Evolutionary conservation across 1,140 invertebrate species (phyloP).

Genomic region (Drosophila fuyamai): DNA sequence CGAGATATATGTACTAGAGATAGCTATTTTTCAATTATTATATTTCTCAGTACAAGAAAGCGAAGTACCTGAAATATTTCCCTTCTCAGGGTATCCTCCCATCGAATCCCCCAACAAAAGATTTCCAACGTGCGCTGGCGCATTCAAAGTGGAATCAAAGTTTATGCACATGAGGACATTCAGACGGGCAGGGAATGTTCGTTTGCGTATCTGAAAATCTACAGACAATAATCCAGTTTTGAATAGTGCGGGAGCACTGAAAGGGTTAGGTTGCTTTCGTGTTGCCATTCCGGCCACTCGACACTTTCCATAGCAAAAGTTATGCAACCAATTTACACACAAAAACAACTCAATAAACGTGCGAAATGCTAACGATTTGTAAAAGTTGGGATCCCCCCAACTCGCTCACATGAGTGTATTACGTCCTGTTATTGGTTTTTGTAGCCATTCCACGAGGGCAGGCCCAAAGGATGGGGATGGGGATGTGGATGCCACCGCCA

Average conservation of each 20-base stretch:
- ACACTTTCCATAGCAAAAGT: conserved; percentile 74
- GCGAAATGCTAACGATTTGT: conserved; percentile 82
- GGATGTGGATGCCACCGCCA: conserved; percentile 7
- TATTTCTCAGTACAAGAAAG: no score
- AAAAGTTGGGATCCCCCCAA: conserved; percentile 61
- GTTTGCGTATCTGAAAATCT: conserved; percentile 65
- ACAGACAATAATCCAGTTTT: conserved; percentile 80
- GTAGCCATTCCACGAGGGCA: conserved; percentile 42
- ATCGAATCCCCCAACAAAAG: neutral
- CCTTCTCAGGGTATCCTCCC: neutral
- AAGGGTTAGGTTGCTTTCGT: conserved; percentile 56
- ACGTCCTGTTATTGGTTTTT: conserved; percentile 68
- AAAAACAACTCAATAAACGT: conserved; percentile 84
- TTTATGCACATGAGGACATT: conserved; percentile 63
- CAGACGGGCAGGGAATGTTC: conserved; percentile 9
- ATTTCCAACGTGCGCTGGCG: conserved; percentile 35
- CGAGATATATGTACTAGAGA: no score
- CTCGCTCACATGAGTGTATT: conserved; percentile 37
- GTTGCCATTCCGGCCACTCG: conserved; percentile 63
- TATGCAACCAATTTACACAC: conserved; percentile 83
- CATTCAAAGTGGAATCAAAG: conserved; percentile 74
- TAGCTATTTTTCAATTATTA: no score
- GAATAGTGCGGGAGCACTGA: conserved; percentile 48
- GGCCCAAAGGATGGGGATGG: neutral
- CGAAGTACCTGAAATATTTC: neutral